Conservation (phyloP, 92 coral and sea anemone species). For the Micromussa lordhowensis region DNA sequence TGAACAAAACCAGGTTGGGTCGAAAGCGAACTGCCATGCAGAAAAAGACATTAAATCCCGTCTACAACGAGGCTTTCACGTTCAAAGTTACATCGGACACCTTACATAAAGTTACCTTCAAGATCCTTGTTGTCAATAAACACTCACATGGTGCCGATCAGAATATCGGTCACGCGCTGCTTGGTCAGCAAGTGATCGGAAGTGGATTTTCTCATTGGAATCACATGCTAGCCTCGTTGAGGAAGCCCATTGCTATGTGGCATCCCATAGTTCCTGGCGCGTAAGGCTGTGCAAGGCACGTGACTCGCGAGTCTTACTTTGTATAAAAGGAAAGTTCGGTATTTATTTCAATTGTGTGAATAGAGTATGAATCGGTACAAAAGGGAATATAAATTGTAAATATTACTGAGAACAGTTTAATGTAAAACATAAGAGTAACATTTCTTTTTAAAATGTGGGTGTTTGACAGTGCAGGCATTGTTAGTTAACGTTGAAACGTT, state of each 20-base stretch:
- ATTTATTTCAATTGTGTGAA: slow-evolving; percentile 4
- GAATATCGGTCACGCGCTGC: slow-evolving; percentile 84
- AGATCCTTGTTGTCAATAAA: slow-evolving; percentile 86
- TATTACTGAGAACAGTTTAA: neutral
- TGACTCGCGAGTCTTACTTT: neutral
- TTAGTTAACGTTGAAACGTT: neutral
- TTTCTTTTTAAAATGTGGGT: neutral
- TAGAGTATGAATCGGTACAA: neutral
- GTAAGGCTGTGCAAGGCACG: slow-evolving; percentile 18
- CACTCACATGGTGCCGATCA: slow-evolving; percentile 95
- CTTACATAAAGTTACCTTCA: slow-evolving; percentile 78
- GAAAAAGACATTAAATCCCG: slow-evolving; percentile 87
- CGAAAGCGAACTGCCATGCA: slow-evolving; percentile 96
- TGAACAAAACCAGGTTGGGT: slow-evolving; percentile 87
- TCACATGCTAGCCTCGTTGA: slow-evolving; percentile 89
- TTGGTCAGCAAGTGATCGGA: slow-evolving; percentile 93
- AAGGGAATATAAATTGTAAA: neutral
- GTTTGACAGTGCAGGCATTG: slow-evolving; percentile 5
- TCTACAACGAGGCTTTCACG: slow-evolving; percentile 99
- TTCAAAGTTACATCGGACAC: slow-evolving; percentile 97
- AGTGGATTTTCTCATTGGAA: slow-evolving; percentile 97
- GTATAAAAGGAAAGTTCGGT: neutral
- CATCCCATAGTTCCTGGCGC: slow-evolving; percentile 86
- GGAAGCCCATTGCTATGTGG: slow-evolving; percentile 99
- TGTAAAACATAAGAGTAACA: neutral